A percentile compares a stretch with the other conserved stretches of the same genome.
Evolutionary conservation across 1,140 invertebrate species (phyloP).

Genomic region (Sminthurides bifidus): DNA sequence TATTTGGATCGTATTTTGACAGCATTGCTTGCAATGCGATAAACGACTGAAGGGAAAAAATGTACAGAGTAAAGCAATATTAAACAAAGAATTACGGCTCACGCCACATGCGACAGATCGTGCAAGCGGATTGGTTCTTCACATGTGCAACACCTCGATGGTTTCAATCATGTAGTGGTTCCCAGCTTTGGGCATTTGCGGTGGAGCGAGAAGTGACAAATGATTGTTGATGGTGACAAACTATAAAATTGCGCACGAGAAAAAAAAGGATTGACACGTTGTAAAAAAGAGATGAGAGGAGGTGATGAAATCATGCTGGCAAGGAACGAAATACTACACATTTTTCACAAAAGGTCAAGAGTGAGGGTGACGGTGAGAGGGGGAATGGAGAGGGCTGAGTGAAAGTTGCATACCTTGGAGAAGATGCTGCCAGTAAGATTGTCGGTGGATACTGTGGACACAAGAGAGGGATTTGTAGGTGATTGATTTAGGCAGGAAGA

Average conservation of each 20-base stretch:
- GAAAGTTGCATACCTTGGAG: too few species aligned
- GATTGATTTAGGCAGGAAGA: too few species aligned
- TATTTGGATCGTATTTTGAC: neutral
- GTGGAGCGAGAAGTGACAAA: neutral
- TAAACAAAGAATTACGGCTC: neutral
- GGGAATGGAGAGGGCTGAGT: too few species aligned
- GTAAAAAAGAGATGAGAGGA: neutral
- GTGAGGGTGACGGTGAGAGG: too few species aligned
- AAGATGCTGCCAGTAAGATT: too few species aligned
- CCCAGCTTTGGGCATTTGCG: neutral
- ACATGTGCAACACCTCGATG: constrained; percentile 1
- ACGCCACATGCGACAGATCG: too few species aligned
- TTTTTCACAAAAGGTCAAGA: too few species aligned
- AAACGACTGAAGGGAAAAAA: too few species aligned
- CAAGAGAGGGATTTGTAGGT: too few species aligned
- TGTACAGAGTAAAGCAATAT: neutral
- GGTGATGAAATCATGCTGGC: neutral
- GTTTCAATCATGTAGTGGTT: neutral
- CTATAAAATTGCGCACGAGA: neutral
- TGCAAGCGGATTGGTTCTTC: neutral
- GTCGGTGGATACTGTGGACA: too few species aligned
- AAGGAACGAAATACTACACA: neutral
- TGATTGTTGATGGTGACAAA: neutral
- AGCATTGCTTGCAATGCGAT: too few species aligned
- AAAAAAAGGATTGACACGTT: too few species aligned